Percentiles rank a stretch among this genome's conserved stretches.
Evolutionary conservation across 2,888 invertebrate genomes (phyloP).

Genomic region (Amphipoea lucens): DNA sequence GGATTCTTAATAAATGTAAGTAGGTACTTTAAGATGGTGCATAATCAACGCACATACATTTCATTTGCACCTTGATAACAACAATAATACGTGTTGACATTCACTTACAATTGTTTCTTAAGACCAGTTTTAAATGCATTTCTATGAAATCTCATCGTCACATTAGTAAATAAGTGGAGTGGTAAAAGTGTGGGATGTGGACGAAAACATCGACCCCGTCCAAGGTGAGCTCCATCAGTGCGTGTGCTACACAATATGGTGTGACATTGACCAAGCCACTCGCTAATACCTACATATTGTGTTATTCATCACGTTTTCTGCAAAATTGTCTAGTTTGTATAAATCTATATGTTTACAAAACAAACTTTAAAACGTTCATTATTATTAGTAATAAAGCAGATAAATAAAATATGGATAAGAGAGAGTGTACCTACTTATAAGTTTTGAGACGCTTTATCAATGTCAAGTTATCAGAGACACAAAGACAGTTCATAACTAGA

Average conservation of each 20-base stretch:
- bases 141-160: conserved; percentile 31
- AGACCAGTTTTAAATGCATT: conserved; percentile 25
- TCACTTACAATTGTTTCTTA: conserved; percentile 13
- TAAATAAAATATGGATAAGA: conserved; percentile 21
- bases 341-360: conserved; percentile 1
- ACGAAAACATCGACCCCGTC: conserved; percentile 82
- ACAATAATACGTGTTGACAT: not conserved
- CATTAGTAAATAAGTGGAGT: conserved; percentile 37
- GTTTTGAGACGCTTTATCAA: conserved; percentile 25
- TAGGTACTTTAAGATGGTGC: conserved; percentile 19
- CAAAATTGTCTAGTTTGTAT: not conserved
- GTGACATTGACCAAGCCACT: conserved; percentile 69
- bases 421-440: not conserved
- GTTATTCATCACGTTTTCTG: conserved; percentile 15
- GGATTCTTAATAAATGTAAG: conserved; percentile 31
- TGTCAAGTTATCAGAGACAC: conserved; percentile 25
- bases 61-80: conserved; percentile 28
- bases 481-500: not conserved
- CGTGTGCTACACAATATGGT: conserved; percentile 64
- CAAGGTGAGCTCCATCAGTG: conserved; percentile 81
- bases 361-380: not conserved
- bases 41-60: conserved; percentile 12
- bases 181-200: conserved; percentile 70
- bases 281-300: conserved; percentile 38
- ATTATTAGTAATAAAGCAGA: not conserved